Evolutionary conservation across 1,140 invertebrate species (phyloP).

Genomic region (Drosophila melanica): DNA sequence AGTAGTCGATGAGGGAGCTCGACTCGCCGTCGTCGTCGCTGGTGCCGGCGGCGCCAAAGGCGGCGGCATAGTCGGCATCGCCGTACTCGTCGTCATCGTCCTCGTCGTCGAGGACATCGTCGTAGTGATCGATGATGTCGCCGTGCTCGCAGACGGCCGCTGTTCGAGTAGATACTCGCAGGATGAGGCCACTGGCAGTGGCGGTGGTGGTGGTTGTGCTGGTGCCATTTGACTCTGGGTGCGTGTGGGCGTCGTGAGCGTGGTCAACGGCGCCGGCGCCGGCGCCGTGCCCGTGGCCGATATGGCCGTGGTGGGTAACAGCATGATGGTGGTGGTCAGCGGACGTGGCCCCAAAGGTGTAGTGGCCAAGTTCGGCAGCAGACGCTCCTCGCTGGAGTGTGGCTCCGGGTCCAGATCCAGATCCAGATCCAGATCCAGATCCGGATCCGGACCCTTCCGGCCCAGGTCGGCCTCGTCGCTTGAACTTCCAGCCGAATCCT

Average conservation of each 20-base stretch:
- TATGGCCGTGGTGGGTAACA: constrained; percentile 71
- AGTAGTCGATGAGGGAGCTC: constrained; percentile 78
- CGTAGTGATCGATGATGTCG: constrained; percentile 13
- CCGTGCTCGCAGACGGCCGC: constrained; percentile 52
- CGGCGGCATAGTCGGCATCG: constrained; percentile 34
- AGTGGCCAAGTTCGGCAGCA: constrained; percentile 52
- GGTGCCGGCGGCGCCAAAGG: constrained; percentile 11
- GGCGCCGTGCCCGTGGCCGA: constrained; percentile 5
- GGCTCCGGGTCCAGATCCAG: constrained; percentile 26
- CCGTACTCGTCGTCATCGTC: constrained; percentile 2
- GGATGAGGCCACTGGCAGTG: constrained; percentile 68
- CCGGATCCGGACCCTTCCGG: constrained; percentile 5
- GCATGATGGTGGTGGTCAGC: constrained; percentile 54
- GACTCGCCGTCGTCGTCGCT: constrained; percentile 63
- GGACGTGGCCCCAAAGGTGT: constrained; percentile 55
- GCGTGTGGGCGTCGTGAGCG: constrained; percentile 9
- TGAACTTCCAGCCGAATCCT: constrained; percentile 84
- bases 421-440: constrained; percentile 1
- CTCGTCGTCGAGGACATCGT: constrained; percentile 5
- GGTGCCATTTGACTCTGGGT: neutral
- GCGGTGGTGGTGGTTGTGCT: constrained; percentile 22
- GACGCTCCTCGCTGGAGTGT: constrained; percentile 53
- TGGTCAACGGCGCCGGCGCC: neutral
- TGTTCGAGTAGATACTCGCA: constrained; percentile 84
- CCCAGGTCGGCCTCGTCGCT: constrained; percentile 71